Conservation (phyloP, 2,113 vertebrate species). For the Gopherus flavomarginatus region DNA sequence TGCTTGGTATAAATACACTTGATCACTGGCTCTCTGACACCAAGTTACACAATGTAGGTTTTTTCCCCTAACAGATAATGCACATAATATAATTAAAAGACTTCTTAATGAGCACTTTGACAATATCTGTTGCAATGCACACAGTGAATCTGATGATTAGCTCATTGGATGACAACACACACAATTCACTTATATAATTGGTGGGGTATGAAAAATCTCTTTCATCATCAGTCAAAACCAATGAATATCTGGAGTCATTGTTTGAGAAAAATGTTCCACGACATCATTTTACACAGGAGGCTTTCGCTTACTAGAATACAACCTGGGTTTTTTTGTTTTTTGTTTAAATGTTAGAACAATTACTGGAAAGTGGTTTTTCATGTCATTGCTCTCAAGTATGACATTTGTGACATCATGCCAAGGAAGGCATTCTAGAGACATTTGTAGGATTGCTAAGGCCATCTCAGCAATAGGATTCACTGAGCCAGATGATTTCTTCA, state of each 20-base stretch:
- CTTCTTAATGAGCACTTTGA: background rate
- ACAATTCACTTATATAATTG: background rate
- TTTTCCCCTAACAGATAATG: background rate
- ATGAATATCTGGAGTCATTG: background rate
- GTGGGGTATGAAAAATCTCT: background rate
- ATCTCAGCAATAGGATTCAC: background rate
- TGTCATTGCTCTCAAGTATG: background rate
- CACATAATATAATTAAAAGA: background rate
- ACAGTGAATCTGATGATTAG: background rate
- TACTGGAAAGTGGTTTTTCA: background rate
- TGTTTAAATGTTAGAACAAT: background rate
- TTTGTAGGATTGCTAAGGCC: background rate
- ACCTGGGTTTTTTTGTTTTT: background rate
- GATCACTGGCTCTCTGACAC: background rate
- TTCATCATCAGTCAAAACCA: background rate
- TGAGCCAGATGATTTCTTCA: background rate
- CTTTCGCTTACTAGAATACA: background rate
- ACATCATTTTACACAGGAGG: background rate
- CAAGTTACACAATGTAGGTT: background rate
- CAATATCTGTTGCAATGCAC: background rate
- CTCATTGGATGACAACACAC: background rate
- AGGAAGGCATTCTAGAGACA: background rate
- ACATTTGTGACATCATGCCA: rapidly evolving
- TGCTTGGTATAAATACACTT: background rate
- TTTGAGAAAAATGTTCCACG: background rate